Percentiles rank a stretch among this genome's conserved stretches.
phyloP scores from a whole-genome alignment of 1,140 invertebrate species.

The Rhagoletis pomonella region DNA sequence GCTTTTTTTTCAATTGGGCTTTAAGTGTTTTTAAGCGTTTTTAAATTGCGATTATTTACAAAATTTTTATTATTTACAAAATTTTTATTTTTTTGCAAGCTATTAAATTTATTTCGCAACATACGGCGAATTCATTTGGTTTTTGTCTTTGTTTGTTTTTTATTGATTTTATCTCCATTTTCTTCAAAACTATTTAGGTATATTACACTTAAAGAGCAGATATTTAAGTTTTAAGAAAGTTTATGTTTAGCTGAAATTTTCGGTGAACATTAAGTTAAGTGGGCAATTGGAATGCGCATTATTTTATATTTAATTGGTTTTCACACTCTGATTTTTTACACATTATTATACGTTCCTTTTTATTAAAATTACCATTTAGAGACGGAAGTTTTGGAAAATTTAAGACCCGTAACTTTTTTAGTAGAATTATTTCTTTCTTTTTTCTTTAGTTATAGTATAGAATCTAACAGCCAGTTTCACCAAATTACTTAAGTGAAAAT shows the following conservation, averaged over 20 bases:
- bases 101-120: conserved; percentile 32
- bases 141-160: conserved; percentile 1
- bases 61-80: too few relatives aligned
- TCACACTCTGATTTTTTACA: background rate
- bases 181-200: conserved; percentile 15
- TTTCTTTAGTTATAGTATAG: too few relatives aligned
- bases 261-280: background rate
- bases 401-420: too few relatives aligned
- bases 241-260: background rate
- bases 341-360: too few relatives aligned
- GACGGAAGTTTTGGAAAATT: too few relatives aligned
- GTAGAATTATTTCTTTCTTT: too few relatives aligned
- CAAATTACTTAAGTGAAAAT: too few relatives aligned
- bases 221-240: conserved; percentile 11
- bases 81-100: background rate
- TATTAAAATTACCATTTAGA: too few relatives aligned
- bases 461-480: too few relatives aligned
- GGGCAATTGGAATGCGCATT: background rate
- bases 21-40: background rate
- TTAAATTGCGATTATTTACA: conserved; percentile 30
- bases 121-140: conserved; percentile 17
- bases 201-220: background rate
- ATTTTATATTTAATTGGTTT: background rate
- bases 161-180: background rate
- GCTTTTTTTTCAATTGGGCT: background rate